Conservation (phyloP, 2,113 vertebrate genomes). For the Catharus minimus region DNA sequence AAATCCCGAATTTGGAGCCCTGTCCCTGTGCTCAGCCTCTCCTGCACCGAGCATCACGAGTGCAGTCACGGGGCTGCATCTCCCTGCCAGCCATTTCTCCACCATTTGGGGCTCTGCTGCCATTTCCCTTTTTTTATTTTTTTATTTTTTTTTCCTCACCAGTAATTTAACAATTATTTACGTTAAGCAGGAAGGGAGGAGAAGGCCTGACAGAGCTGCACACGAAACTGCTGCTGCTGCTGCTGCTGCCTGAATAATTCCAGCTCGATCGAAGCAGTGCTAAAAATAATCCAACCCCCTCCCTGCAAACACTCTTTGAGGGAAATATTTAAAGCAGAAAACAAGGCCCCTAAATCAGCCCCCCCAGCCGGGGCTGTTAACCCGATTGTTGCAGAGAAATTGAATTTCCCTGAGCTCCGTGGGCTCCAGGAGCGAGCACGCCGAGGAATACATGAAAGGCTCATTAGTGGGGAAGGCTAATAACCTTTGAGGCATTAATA, state of each 20-base stretch:
- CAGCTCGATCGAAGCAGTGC: neutral
- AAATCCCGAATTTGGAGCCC: accelerated
- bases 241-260: conserved; percentile 1
- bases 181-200: neutral
- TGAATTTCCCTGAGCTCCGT: neutral
- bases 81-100: neutral
- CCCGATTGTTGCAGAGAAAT: neutral
- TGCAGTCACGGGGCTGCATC: neutral
- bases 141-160: neutral
- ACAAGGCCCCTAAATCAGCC: neutral
- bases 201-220: neutral
- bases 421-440: neutral
- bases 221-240: neutral
- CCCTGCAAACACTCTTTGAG: neutral
- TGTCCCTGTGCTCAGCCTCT: accelerated
- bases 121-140: neutral
- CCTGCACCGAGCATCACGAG: accelerated
- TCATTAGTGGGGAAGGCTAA: neutral
- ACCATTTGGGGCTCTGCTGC: neutral
- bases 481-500: neutral
- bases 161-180: neutral
- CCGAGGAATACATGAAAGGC: neutral
- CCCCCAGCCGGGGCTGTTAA: neutral
- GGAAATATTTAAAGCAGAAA: conserved; percentile 3
- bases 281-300: conserved; percentile 19